A percentile compares a stretch with the other conserved stretches of the same genome.
phyloP scores from a whole-genome alignment of 2,888 invertebrate genomes.

The Allophyes oxyacanthae region DNA sequence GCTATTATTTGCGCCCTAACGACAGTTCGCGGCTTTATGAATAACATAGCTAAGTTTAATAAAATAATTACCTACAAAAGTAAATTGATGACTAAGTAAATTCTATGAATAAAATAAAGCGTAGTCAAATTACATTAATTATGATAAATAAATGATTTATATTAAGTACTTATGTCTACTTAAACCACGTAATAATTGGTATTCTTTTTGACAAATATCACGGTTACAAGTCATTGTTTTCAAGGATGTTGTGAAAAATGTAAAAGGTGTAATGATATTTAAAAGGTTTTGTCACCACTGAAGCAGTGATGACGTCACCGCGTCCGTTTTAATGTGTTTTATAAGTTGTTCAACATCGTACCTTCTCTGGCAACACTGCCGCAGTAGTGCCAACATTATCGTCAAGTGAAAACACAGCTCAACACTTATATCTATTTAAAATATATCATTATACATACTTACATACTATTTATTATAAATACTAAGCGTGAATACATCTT shows the following conservation, averaged over 20 bases:
- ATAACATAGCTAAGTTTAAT: no score
- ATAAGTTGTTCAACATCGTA: no score
- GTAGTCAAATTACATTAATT: conserved; percentile 31
- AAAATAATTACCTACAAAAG: no score
- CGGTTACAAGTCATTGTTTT: background rate
- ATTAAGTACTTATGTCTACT: conserved; percentile 31
- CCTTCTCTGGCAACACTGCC: no score
- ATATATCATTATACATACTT: conserved; percentile 9
- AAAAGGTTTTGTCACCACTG: no score
- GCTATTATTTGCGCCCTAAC: no score
- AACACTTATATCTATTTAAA: conserved; percentile 4
- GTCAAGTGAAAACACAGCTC: background rate
- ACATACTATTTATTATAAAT: no score
- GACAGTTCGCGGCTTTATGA: no score
- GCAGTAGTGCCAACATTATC: no score
- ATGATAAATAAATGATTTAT: conserved; percentile 6
- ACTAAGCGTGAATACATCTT: conserved; percentile 20
- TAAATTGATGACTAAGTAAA: conserved; percentile 1
- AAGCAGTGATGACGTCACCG: no score
- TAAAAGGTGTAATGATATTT: background rate
- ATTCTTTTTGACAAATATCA: conserved; percentile 11
- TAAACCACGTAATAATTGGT: background rate
- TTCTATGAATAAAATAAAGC: conserved; percentile 24
- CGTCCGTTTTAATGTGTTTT: no score
- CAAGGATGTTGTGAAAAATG: background rate